Evolutionary conservation across 1,140 invertebrate species (phyloP), one percentile per base, ranked within the genome.

Genomic region (Rhopalosiphum padi): DNA sequence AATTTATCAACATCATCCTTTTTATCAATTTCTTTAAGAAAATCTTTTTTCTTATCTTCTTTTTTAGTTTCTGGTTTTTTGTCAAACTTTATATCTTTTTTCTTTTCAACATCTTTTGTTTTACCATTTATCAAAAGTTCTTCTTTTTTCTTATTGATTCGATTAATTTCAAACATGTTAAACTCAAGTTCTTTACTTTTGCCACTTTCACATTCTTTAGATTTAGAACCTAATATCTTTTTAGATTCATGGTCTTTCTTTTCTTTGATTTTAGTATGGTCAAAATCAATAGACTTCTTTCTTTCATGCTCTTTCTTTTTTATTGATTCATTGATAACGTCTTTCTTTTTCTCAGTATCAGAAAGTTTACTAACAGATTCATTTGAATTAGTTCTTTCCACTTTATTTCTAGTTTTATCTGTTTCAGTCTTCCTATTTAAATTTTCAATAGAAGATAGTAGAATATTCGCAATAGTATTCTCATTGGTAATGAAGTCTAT

Each of bases 211-310:
- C 83, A 68, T 92, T 94, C 94, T 94, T 94, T 94, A 25, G 48
- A 43, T 93, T 93, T 93, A 25, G 91, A 93, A 41, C 0, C 8
- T 9, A 37, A 86, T 6, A 55, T 7, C 83, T 93, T 94, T 86
- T 94, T 88, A 25, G 77, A 46, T 88, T 94, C 94, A n/a, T 96
- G 94, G 88, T 96, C 95, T 53, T 94, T 94, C 93, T 96, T 95
- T 94, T 95, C 96, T 87, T 95, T 94, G 95, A 95, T 95, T 35
- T 94, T 94, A 11, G 95, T 95, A 94, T 96, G 95, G 60, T 96
- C 95, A 43, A 95, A 96, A 94, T 94, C 95, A 94, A 95, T 95
- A 89, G 94, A 94, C 89, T 94, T 95, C 86, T 90, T 94, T 85
- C 94, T 94, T 91, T 94, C 94, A 82, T 94, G 94, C 23, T 95